Base-by-base conservation (phyloP, 2,113 vertebrate species). In the Salvator merianae region DNA sequence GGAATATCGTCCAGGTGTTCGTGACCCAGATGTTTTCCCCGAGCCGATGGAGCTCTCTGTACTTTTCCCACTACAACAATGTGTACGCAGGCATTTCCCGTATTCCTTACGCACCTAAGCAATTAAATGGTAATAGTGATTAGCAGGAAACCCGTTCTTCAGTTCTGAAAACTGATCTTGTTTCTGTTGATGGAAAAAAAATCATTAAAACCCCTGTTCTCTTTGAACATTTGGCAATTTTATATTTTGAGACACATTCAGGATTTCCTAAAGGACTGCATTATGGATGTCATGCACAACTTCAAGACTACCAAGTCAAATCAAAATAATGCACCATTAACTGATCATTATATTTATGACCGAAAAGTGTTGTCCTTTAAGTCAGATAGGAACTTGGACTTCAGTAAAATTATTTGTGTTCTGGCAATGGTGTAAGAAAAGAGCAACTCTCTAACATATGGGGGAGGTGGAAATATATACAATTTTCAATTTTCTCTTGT, bases 61-160 rank as follows among this genome's bases (percentile, higher is more conserved):
- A 89, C 98, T 99, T 95, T 98, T 99, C 12, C 97, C 97, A 38
- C 97, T 99, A 95, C 98, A 99, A 93, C 99, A 99, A 85, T 99
- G 98, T 0, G 98, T 98, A 28, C 98, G 96, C 86, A 99, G 96
- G 82, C 99, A 99, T 95, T 98, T 99, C 30, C 99, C 98, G 0
- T 98, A 99, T 91, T 99, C 99, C 91, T 99, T 99, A 66, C 98
- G 98, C 80, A 99, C 98, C 99, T 99, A 82, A 74, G 1, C 88
- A 95, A 92, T 68, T 77, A 90, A 92, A 96, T 13, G 50, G 79
- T 3, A 38, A 85, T 0, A 16, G 79, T 0, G 3, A 30, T 96
- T 89, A 96, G 81, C 1, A 14, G 55, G 75, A 9, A 85, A 82
- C 62, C 84, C 71, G 76, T 89, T 75, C 80, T 91, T 74, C 72